A percentile compares a stretch with the other conserved stretches of the same genome.
phyloP scores from a whole-genome alignment of 2,888 invertebrate genomes.

The Mythimna impura region DNA sequence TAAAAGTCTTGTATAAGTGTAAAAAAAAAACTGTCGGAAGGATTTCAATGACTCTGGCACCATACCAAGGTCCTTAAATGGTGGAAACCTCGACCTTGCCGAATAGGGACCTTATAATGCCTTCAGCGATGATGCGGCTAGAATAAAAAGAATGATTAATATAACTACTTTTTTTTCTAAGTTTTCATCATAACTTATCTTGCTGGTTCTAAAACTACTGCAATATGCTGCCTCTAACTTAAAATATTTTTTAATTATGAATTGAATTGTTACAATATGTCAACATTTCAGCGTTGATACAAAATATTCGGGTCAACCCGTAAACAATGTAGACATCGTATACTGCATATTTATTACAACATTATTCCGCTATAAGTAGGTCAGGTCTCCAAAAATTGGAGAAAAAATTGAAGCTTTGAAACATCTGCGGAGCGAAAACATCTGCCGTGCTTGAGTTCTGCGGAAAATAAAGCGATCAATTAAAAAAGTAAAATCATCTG shows the following conservation, averaged over 20 bases:
- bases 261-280: constrained; percentile 17
- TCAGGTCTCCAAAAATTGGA: constrained; percentile 23
- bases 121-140: constrained; percentile 18
- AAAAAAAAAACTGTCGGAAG: constrained; percentile 45
- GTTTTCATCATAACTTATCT: constrained; percentile 12
- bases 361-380: constrained; percentile 36
- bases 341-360: constrained; percentile 21
- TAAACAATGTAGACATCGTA: constrained; percentile 40
- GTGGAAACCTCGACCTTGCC: constrained; percentile 53
- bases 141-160: constrained; percentile 32
- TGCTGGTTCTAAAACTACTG: constrained; percentile 11
- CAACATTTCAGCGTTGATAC: constrained; percentile 8
- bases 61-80: constrained; percentile 32
- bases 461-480: constrained; percentile 24
- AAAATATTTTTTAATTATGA: constrained; percentile 30
- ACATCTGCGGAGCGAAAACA: constrained; percentile 39
- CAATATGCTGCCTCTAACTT: background rate
- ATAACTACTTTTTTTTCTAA: constrained; percentile 39
- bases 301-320: constrained; percentile 37
- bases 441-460: constrained; percentile 25
- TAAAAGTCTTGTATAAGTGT: constrained; percentile 38
- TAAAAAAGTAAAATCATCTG: constrained; percentile 33
- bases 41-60: constrained; percentile 43
- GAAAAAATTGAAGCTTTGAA: constrained; percentile 11
- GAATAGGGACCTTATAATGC: constrained; percentile 40